These are phyloP conservation scores for Polydrusus tereticollis DNA, from an alignment of 2,888 invertebrate genomes.

Conservation along the genomic window DNA sequence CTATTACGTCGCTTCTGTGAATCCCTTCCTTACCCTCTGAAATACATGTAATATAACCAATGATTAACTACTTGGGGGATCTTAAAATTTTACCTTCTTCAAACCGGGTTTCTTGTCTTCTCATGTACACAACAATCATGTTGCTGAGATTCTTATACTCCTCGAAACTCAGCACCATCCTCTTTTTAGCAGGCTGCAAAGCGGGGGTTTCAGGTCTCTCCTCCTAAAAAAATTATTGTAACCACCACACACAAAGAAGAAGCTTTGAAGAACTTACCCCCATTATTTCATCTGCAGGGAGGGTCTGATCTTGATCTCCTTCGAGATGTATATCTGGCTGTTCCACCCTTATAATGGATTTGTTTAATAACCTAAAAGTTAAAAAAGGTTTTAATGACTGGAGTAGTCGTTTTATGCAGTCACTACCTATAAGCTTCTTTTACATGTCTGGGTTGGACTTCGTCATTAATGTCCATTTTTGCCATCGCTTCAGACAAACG, in stretches of 20 bases:
- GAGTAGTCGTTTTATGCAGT: too few species aligned
- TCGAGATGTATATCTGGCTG: slow-evolving; percentile 96
- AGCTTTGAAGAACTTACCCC: slow-evolving; percentile 49
- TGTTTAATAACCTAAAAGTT: slow-evolving; percentile 82
- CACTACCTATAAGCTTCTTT: slow-evolving; percentile 85
- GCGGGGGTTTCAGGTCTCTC: slow-evolving; percentile 58
- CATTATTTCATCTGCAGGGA: slow-evolving; percentile 64
- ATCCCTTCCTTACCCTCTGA: slow-evolving; percentile 73
- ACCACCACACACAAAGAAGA: too few species aligned
- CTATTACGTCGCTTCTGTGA: slow-evolving; percentile 85
- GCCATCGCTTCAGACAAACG: slow-evolving; percentile 97
- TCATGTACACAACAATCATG: slow-evolving; percentile 90
- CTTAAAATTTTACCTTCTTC: slow-evolving; percentile 71
- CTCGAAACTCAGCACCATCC: slow-evolving; percentile 88
- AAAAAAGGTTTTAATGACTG: too few species aligned
- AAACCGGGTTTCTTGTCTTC: slow-evolving; percentile 81
- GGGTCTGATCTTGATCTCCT: slow-evolving; percentile 75
- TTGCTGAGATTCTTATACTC: slow-evolving; percentile 94
- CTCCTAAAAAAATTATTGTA: slow-evolving; percentile 54
- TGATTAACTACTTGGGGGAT: neutral
- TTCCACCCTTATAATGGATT: slow-evolving; percentile 97
- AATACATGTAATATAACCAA: slow-evolving; percentile 41
- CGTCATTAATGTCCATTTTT: slow-evolving; percentile 93
- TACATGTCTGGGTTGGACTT: slow-evolving; percentile 87
- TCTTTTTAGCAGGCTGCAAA: slow-evolving; percentile 72